Conservation (phyloP, 2,113 vertebrate genomes). For the Pollachius pollachius region DNA sequence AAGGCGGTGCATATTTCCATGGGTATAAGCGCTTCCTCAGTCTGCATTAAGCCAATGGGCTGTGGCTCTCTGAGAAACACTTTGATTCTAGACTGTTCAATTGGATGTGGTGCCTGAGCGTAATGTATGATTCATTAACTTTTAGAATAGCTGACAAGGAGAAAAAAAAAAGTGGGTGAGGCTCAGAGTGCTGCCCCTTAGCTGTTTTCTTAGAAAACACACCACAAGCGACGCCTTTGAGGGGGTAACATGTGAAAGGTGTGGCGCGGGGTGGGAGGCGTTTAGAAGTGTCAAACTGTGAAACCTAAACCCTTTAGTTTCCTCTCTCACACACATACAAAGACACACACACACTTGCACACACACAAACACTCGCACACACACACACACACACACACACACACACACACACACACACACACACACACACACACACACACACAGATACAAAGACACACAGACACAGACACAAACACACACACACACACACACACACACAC, state of each 20-base stretch:
- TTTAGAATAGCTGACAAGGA: slow-evolving; percentile 69
- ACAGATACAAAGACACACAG: too few species aligned
- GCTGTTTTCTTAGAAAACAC: slow-evolving; percentile 75
- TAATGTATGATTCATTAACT: slow-evolving; percentile 71
- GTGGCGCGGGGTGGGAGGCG: slow-evolving; percentile 11
- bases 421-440: not conserved
- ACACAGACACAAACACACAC: slow-evolving; percentile 6
- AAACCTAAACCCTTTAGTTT: slow-evolving; percentile 57
- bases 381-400: too few species aligned
- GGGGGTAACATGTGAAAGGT: slow-evolving; percentile 41
- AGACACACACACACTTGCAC: not conserved
- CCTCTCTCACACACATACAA: slow-evolving; percentile 21
- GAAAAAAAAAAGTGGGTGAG: slow-evolving; percentile 39
- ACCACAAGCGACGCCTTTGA: slow-evolving; percentile 60
- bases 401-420: too few species aligned
- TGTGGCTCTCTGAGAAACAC: slow-evolving; percentile 62
- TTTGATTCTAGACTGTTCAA: slow-evolving; percentile 67
- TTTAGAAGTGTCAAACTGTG: slow-evolving; percentile 66
- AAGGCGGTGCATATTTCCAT: slow-evolving; percentile 66
- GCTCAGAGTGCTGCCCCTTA: slow-evolving; percentile 46
- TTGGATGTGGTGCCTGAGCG: slow-evolving; percentile 63
- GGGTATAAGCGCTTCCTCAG: slow-evolving; percentile 60
- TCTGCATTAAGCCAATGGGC: slow-evolving; percentile 70
- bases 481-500: slow-evolving; percentile 3
- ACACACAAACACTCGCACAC: too few species aligned